phyloP scores from a whole-genome alignment of 1,140 invertebrate species.

The Drosophila tristis region DNA sequence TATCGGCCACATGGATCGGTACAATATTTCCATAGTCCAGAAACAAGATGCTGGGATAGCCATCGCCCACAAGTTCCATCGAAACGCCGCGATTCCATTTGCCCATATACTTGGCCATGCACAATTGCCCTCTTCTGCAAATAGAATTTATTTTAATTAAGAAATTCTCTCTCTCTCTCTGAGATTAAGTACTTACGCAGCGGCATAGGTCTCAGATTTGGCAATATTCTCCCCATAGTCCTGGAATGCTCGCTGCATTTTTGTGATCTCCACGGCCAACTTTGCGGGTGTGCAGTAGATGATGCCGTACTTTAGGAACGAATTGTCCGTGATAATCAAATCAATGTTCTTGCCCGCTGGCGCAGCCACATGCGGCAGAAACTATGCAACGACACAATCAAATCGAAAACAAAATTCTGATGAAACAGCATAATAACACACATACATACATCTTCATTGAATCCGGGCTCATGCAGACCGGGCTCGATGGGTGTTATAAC shows the following conservation, averaged over 20 bases:
- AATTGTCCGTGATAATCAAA: constrained; percentile 74
- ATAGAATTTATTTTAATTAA: neutral
- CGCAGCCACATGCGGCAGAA: constrained; percentile 42
- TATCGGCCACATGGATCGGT: constrained; percentile 52
- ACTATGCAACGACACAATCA: constrained; percentile 33
- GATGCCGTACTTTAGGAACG: constrained; percentile 49
- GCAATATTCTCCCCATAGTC: constrained; percentile 53
- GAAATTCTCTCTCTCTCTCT: too few species aligned
- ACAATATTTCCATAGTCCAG: constrained; percentile 76
- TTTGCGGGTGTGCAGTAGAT: constrained; percentile 63
- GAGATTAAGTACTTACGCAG: constrained; percentile 44
- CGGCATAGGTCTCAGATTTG: constrained; percentile 41
- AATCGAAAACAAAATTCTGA: neutral
- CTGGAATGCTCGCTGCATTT: constrained; percentile 66
- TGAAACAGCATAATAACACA: too few species aligned
- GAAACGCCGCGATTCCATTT: constrained; percentile 76
- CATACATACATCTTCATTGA: constrained; percentile 45
- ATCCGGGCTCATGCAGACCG: constrained; percentile 13
- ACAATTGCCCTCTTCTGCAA: constrained; percentile 56
- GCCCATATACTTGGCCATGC: constrained; percentile 66
- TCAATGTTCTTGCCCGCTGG: constrained; percentile 55
- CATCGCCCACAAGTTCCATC: constrained; percentile 76
- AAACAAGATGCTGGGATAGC: constrained; percentile 75
- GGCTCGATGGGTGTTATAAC: constrained; percentile 54
- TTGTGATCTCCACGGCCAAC: constrained; percentile 56